Conservation (phyloP, 2,797 vertebrate species). For the Neomorphus geoffroyi region DNA sequence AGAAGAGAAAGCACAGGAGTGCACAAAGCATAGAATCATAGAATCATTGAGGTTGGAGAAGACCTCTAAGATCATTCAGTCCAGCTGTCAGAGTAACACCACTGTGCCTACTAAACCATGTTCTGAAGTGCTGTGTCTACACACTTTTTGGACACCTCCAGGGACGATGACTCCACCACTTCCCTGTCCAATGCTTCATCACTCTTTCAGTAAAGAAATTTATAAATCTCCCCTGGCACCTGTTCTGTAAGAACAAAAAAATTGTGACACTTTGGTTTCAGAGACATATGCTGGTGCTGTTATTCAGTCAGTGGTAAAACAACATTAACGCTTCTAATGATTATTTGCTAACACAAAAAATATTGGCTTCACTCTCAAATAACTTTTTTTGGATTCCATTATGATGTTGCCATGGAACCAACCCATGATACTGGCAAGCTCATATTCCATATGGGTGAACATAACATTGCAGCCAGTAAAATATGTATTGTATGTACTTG, state of each 20-base stretch:
- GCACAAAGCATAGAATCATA: background rate
- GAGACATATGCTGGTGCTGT: background rate
- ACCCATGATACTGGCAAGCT: background rate
- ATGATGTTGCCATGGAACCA: slow-evolving; percentile 6
- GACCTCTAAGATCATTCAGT: too few relatives aligned
- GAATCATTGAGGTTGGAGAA: too few relatives aligned
- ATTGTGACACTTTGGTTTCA: background rate
- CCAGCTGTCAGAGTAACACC: too few relatives aligned
- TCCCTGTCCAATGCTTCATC: too few relatives aligned
- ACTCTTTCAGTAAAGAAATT: too few relatives aligned
- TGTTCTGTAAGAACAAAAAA: background rate
- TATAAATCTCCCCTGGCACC: too few relatives aligned
- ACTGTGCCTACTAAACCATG: too few relatives aligned
- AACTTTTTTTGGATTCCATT: background rate
- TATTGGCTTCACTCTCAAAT: background rate
- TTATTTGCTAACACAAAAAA: slow-evolving; percentile 11
- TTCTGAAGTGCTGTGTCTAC: too few relatives aligned
- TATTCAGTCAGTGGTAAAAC: background rate
- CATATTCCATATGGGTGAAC: background rate
- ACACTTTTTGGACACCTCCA: too few relatives aligned
- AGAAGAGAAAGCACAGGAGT: background rate
- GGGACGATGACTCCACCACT: too few relatives aligned
- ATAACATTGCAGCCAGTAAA: background rate
- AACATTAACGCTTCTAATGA: background rate
- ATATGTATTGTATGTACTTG: background rate